Percentiles rank a stretch among this genome's conserved stretches.
These are phyloP conservation scores for Hycleus phaleratus DNA, from an alignment of 1,140 invertebrate species.

Conservation along the genomic window DNA sequence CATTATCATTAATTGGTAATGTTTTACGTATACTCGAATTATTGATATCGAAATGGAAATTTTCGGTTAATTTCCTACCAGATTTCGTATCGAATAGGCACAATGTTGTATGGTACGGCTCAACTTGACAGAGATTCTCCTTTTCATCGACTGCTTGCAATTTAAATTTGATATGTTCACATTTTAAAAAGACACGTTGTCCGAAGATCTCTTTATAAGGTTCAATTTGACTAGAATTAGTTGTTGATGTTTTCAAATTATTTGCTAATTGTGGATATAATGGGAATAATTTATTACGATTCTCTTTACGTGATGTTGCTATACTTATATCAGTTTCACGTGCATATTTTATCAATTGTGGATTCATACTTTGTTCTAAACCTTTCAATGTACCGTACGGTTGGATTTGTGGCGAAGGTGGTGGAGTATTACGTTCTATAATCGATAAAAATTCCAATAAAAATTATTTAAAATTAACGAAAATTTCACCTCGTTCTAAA, in stretches of 20 bases:
- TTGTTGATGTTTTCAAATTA: conserved; percentile 24
- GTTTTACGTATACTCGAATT: conserved; percentile 47
- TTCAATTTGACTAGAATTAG: conserved; percentile 42
- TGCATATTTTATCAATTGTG: conserved; percentile 80
- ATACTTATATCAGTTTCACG: conserved; percentile 83
- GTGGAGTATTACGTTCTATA: conserved; percentile 46
- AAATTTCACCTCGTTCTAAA: conserved; percentile 48
- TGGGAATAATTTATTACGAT: conserved; percentile 61
- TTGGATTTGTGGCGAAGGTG: conserved; percentile 46
- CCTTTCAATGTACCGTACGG: conserved; percentile 71
- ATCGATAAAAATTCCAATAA: conserved; percentile 1
- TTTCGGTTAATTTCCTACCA: conserved; percentile 83
- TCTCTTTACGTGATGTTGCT: conserved; percentile 67
- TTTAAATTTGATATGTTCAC: conserved; percentile 72
- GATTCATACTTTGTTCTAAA: conserved; percentile 84
- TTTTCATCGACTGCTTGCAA: conserved; percentile 76
- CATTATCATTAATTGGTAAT: conserved; percentile 12
- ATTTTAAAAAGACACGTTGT: conserved; percentile 72
- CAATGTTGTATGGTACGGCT: conserved; percentile 84
- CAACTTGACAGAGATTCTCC: conserved; percentile 74
- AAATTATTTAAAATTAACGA: no score
- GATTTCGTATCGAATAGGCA: conserved; percentile 80
- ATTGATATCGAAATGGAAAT: conserved; percentile 89
- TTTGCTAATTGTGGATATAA: conserved; percentile 32
- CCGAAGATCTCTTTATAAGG: conserved; percentile 79